phyloP scores from a whole-genome alignment of 2,797 vertebrate species.

The Phoxinus dragarum region DNA sequence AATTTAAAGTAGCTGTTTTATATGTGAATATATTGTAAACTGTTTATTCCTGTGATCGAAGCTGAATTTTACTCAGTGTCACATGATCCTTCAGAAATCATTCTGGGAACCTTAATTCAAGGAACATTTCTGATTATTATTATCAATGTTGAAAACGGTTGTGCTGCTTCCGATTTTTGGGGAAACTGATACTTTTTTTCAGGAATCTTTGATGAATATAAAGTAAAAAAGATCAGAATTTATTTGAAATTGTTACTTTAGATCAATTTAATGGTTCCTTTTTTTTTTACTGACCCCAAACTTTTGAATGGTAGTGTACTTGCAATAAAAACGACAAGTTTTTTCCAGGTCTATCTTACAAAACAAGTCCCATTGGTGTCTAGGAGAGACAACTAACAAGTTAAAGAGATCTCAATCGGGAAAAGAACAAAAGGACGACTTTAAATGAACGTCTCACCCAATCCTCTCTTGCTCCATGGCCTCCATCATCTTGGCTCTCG shows the following conservation, averaged over 20 bases:
- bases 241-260: too few species aligned
- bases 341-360: not conserved
- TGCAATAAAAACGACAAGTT: not conserved
- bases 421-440: not conserved
- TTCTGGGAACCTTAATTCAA: not conserved
- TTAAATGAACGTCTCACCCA: constrained; percentile 75
- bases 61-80: not conserved
- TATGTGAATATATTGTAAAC: too few species aligned
- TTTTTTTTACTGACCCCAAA: too few species aligned
- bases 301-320: too few species aligned
- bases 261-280: not conserved
- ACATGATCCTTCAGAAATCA: too few species aligned
- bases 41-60: not conserved
- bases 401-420: not conserved
- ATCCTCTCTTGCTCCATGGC: constrained; percentile 91
- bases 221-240: too few species aligned
- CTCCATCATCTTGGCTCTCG: constrained; percentile 91
- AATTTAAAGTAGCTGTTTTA: too few species aligned
- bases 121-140: too few species aligned
- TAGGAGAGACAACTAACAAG: not conserved
- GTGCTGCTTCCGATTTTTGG: too few species aligned
- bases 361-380: not conserved
- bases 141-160: too few species aligned
- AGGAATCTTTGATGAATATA: too few species aligned
- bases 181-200: too few species aligned